Base-by-base conservation (phyloP, 2,888 invertebrate species). In the Lithophane leautieri region DNA sequence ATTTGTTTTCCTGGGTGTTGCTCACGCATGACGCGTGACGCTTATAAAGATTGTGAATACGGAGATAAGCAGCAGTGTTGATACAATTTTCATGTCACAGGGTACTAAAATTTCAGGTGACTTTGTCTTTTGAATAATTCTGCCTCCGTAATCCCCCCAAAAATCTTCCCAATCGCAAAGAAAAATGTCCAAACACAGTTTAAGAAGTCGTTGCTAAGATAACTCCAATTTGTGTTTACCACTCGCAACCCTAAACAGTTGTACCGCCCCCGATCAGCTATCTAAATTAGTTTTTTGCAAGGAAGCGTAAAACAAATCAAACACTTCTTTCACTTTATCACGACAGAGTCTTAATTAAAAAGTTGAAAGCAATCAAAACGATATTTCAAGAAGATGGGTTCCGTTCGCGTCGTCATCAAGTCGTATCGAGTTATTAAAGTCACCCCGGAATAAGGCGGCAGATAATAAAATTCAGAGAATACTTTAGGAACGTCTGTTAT, bases 271-370 rank as follows among this genome's bases (percentile, higher is more conserved):
- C 58, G 68, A 76, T 71, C 70, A 67, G 63, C 70, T 76, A 87
- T 87, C 83, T 87, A 83, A 86, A 86, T 85, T 83, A 78, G 84
- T 81, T 82, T 84, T 86, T 88, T 81, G 78, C 65, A 66, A 77
- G 74, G 70, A 78, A 78, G 62, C 77, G 79, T 84, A 81, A 86
- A 78, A 86, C 78, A 86, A 79, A 69, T 84, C 82, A 74, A 88
- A 86, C 68, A 81, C 56, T 86, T 88, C 76, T 73, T 76, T 77
- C 61, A 79, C 58, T 82, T 81, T 80, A 81, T 83, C 82, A 80
- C 79, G 84, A 87, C 83, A 88, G 60, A 76, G 71, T 61, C 90
- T 91, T 90, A 92, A 92, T 93, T 92, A 92, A 92, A 93, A 92
- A 92, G 90, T 92, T 91, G 73, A 88, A 88, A 91, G 91, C 90